A percentile compares a stretch with the other conserved stretches of the same genome.
phyloP scores from a whole-genome alignment of 2,113 vertebrate species.

The Tachysurus fulvidraco region DNA sequence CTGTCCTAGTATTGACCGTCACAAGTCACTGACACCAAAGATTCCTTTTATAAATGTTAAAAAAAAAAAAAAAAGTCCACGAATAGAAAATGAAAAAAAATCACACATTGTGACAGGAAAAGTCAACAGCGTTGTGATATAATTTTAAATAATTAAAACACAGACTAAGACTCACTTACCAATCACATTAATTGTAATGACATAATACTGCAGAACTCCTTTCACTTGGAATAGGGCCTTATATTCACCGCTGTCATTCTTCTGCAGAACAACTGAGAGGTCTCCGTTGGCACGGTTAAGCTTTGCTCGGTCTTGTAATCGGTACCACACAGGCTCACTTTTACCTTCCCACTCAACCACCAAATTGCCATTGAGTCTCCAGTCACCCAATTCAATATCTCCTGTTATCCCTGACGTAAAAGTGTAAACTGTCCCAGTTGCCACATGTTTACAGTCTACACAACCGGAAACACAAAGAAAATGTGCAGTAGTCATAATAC shows the following conservation, averaged over 20 bases:
- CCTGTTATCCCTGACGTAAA: not conserved
- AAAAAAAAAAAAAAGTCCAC: not conserved
- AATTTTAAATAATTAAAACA: not conserved
- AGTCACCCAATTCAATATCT: not conserved
- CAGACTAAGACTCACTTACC: conserved; percentile 20
- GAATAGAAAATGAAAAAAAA: not conserved
- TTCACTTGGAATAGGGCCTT: not conserved
- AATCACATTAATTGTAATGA: not conserved
- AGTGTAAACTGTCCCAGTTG: not conserved
- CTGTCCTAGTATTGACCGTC: too few species aligned
- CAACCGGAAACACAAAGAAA: not conserved
- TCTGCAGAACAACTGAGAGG: not conserved
- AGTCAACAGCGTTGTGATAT: not conserved
- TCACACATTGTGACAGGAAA: not conserved
- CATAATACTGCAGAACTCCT: not conserved
- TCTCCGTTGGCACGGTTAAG: not conserved
- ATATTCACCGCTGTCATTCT: not conserved
- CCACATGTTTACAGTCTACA: not conserved
- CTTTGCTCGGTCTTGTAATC: not conserved
- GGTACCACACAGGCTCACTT: accelerated
- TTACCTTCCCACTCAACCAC: not conserved
- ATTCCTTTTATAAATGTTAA: not conserved
- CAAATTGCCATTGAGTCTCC: not conserved
- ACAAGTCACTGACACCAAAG: not conserved
- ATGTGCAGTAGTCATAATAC: not conserved